Percentiles rank a stretch among this genome's conserved stretches.
Conservation (phyloP, 1,140 invertebrate genomes). For the Drosophila arizonae region DNA sequence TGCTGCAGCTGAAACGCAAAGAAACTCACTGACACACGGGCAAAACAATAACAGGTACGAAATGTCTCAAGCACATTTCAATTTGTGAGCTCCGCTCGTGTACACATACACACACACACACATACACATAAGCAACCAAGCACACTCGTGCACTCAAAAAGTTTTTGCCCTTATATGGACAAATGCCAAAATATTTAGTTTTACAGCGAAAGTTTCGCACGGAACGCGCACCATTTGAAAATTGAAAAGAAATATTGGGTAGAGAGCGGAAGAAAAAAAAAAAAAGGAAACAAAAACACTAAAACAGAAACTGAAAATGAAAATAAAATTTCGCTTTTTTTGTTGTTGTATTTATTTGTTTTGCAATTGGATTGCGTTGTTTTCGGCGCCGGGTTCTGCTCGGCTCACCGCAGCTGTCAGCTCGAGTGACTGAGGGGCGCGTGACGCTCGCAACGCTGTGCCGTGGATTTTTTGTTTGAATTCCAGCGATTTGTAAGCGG, state of each 20-base stretch:
- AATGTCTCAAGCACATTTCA: conserved; percentile 79
- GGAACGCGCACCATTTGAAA: conserved; percentile 40
- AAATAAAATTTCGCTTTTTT: conserved; percentile 46
- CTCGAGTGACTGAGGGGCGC: conserved; percentile 52
- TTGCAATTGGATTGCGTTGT: conserved; percentile 30
- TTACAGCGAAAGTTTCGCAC: conserved; percentile 61
- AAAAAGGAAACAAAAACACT: conserved; percentile 14
- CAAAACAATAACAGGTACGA: conserved; percentile 69
- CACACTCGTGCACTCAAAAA: conserved; percentile 39
- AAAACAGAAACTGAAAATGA: conserved; percentile 35
- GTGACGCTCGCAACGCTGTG: conserved; percentile 26
- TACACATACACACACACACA: not conserved
- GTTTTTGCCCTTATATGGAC: conserved; percentile 59
- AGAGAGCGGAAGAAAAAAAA: conserved; percentile 20
- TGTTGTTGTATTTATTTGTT: conserved; percentile 24
- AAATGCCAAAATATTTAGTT: conserved; percentile 81
- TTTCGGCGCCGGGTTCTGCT: conserved; percentile 19
- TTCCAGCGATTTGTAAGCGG: conserved; percentile 55
- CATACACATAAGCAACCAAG: not conserved
- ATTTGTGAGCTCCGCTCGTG: conserved; percentile 46
- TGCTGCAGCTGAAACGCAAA: conserved; percentile 52
- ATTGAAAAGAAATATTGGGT: conserved; percentile 79
- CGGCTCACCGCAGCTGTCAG: conserved; percentile 67
- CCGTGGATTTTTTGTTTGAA: conserved; percentile 32
- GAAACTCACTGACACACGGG: conserved; percentile 43